Evolutionary conservation across 2,113 vertebrate species (phyloP), one percentile per base, ranked within the genome.

Genomic region (Phalacrocorax brasilianus): DNA sequence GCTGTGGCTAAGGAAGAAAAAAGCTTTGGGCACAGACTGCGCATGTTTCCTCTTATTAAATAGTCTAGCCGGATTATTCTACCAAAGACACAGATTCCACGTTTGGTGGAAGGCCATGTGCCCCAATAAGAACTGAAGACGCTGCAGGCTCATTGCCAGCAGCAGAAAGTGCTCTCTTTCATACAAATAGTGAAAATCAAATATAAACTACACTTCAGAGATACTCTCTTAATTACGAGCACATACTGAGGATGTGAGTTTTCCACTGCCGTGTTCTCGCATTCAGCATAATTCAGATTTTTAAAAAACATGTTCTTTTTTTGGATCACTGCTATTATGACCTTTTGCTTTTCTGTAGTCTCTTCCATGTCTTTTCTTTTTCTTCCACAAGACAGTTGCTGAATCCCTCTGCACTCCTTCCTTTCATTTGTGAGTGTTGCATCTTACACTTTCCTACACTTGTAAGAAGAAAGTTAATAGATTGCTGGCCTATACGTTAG

Each of bases 121-220:
- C 49, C 65, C 35, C 0, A 0, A 3, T 13, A 52, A 82, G 67
- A 63, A 28, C 42, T 47, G 59, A 65, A 18, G 38, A 20, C 59
- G 78, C n/a, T 71, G 16, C 50, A 45, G 78, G 63, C 11, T 50
- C 27, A 20, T 73, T 68, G 42, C 59, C 72, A 88, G 65, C 24
- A 88, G 87, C 67, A 92, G 33, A 73, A 91, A 30, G 12, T 4
- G 5, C 14, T 70, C 30, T 49, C 62, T 30, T 33, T 44, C 44
- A 44, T 16, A 44, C 5, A 27, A 33, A 55, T 77, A 79, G 14
- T 22, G 47, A 65, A 58, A 93, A 23, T 21, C 1, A 4, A 70
- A 77, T 21, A 79, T 2, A 72, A 89, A 61, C 11, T 11, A 42
- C 17, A n/a, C 50, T 74, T 53, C 67, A 47, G 42, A 91, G 26